Evolutionary conservation across 2,797 vertebrate species (phyloP).

Genomic region (Hephaestus fuliginosus): DNA sequence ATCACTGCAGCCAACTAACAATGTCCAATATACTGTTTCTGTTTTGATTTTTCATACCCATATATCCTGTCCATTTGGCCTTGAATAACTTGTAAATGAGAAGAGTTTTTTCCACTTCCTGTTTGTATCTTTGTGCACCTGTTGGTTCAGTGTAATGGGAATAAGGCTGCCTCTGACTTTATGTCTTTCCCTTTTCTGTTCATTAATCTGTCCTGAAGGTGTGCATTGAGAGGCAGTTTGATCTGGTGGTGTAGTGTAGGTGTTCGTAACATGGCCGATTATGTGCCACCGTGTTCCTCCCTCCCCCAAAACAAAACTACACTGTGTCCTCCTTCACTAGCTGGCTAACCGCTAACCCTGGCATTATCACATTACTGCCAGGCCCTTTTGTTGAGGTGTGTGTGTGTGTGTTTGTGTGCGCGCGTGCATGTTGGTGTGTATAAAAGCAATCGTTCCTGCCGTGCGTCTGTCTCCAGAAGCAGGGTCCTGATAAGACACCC

Average conservation of each 20-base stretch:
- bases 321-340: conserved; percentile 78
- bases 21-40: neutral
- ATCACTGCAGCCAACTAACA: neutral
- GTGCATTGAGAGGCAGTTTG: conserved; percentile 16
- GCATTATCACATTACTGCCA: conserved; percentile 99
- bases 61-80: neutral
- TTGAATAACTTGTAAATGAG: neutral
- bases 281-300: conserved; percentile 4
- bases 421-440: conserved; percentile 79
- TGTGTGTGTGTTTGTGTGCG: conserved; percentile 68
- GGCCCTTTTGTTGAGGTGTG: conserved; percentile 91
- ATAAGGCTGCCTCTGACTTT: neutral
- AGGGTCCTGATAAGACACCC: conserved; percentile 97
- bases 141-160: neutral
- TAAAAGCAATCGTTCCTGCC: conserved; percentile 97
- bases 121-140: neutral
- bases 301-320: conserved; percentile 57
- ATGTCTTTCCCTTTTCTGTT: neutral
- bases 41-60: neutral
- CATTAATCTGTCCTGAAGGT: conserved; percentile 25
- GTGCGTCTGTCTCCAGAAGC: conserved; percentile 97
- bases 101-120: neutral
- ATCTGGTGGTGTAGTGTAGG: conserved; percentile 26
- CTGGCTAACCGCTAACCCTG: conserved; percentile 91
- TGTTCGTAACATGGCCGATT: conserved; percentile 46